A percentile compares a stretch with the other conserved stretches of the same genome.
Evolutionary conservation across 2,113 vertebrate species (phyloP).

Genomic region (Haemorhous mexicanus): DNA sequence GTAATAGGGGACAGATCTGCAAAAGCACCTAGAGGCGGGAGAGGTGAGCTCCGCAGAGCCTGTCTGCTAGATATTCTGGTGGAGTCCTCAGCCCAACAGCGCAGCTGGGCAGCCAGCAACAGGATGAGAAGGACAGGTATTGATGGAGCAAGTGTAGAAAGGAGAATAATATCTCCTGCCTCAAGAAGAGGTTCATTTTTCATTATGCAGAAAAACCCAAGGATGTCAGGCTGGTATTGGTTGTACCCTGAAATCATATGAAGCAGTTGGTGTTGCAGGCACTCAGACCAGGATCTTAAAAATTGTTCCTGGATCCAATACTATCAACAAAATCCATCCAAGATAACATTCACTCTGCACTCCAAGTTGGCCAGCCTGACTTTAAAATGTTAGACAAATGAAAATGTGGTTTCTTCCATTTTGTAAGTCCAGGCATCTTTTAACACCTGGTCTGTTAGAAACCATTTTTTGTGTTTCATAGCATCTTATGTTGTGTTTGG

Average conservation of each 20-base stretch:
- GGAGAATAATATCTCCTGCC: neutral
- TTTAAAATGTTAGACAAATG: neutral
- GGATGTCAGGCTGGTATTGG: neutral
- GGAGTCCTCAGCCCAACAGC: neutral
- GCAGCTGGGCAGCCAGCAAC: neutral
- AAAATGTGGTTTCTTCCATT: neutral
- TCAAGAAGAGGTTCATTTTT: neutral
- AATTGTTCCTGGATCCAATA: neutral
- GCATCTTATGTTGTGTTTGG: neutral
- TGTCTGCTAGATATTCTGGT: neutral
- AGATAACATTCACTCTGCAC: neutral
- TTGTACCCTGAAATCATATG: accelerated
- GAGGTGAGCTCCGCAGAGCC: neutral
- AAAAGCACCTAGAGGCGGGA: neutral
- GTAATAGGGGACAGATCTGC: neutral
- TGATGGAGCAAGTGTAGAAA: neutral
- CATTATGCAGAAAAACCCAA: neutral
- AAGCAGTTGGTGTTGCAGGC: neutral
- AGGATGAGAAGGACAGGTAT: neutral
- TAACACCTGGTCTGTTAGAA: neutral
- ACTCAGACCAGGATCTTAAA: neutral
- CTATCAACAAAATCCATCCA: neutral
- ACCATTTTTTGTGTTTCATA: neutral
- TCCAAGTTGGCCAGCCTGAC: neutral
- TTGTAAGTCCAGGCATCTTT: neutral